Evolutionary conservation across 2,888 invertebrate genomes (phyloP).

Genomic region (Argyra leucocephala): DNA sequence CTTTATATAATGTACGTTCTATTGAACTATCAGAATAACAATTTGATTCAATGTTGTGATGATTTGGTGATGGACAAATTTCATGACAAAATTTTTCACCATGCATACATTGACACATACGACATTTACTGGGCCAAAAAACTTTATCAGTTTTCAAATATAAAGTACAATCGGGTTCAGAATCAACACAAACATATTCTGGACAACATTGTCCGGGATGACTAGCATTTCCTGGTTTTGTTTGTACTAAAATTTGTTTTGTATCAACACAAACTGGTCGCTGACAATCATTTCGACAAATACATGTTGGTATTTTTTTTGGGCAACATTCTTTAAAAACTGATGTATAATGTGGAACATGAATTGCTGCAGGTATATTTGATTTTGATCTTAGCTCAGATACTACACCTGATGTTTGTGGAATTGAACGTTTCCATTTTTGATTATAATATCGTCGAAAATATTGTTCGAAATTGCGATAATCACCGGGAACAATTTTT

Average conservation of each 20-base stretch:
- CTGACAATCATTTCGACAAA: constrained; percentile 26
- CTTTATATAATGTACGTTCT: neutral
- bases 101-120: constrained; percentile 16
- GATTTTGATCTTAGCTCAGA: neutral
- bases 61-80: constrained; percentile 10
- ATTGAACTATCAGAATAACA: constrained; percentile 7
- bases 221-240: constrained; percentile 25
- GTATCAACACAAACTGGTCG: constrained; percentile 8
- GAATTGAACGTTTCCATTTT: constrained; percentile 23
- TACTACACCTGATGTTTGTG: neutral
- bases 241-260: constrained; percentile 27
- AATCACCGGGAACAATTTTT: constrained; percentile 29
- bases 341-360: constrained; percentile 15
- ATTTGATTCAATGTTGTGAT: constrained; percentile 2
- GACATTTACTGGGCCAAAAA: constrained; percentile 11
- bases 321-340: constrained; percentile 29
- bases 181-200: constrained; percentile 39
- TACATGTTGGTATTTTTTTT: constrained; percentile 25
- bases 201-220: constrained; percentile 45
- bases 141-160: neutral
- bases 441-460: constrained; percentile 22
- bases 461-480: constrained; percentile 26
- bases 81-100: constrained; percentile 17
- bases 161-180: constrained; percentile 3
- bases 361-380: neutral